These are phyloP conservation scores for Campylomormyrus tamandua DNA, from an alignment of 2,113 vertebrate genomes.

Conservation along the genomic window DNA sequence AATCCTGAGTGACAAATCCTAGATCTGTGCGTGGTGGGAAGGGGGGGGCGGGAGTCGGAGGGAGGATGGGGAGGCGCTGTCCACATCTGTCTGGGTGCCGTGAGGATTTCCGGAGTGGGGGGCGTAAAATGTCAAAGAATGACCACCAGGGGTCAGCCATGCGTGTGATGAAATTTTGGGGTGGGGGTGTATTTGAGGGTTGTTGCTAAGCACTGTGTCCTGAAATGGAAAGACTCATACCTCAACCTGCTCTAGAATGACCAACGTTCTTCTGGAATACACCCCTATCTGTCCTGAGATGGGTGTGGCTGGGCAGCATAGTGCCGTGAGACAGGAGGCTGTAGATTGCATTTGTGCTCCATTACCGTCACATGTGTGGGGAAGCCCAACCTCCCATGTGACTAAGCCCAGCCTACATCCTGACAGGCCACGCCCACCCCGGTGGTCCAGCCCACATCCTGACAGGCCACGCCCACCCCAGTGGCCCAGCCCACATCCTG, in stretches of 20 bases:
- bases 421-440: not conserved
- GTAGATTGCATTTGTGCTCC: too few relatives aligned
- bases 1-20: slow-evolving; percentile 1
- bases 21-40: not conserved
- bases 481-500: not conserved
- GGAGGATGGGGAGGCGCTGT: not conserved
- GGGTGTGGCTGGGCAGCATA: not conserved
- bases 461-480: too few relatives aligned
- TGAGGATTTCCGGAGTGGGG: not conserved
- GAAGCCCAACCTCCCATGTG: not conserved
- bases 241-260: not conserved
- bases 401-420: not conserved
- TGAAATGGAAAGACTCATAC: not conserved
- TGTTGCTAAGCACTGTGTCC: not conserved
- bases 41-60: not conserved
- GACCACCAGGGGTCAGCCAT: not conserved
- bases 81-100: not conserved
- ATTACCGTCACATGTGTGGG: not conserved
- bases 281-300: not conserved
- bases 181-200: not conserved
- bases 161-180: not conserved
- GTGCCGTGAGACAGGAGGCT: not conserved
- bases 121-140: not conserved
- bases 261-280: not conserved
- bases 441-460: too few relatives aligned